These are phyloP conservation scores for Drosophila neutralis DNA, from an alignment of 2,888 invertebrate genomes.

Conservation along the genomic window DNA sequence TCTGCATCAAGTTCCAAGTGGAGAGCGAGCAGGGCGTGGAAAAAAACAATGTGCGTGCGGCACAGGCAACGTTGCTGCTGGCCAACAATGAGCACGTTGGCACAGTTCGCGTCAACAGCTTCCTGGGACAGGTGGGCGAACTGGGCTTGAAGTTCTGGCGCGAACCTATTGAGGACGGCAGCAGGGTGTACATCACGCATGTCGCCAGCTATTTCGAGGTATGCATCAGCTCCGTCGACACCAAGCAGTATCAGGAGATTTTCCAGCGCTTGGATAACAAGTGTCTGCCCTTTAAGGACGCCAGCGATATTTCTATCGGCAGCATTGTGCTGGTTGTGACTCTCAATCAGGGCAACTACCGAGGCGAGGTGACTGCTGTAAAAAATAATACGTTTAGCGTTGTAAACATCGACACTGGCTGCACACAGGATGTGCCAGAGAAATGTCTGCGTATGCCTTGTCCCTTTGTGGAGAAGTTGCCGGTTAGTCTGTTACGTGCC, in stretches of 20 bases:
- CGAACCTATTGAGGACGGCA: constrained; percentile 31
- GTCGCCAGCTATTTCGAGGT: constrained; percentile 38
- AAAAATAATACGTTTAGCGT: constrained; percentile 29
- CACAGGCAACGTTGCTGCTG: constrained; percentile 24
- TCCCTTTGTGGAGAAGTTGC: constrained; percentile 51
- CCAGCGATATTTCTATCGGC: constrained; percentile 24
- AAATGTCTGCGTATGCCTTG: constrained; percentile 47
- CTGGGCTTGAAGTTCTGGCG: constrained; percentile 53
- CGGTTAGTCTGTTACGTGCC: constrained; percentile 34
- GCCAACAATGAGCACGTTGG: constrained; percentile 21
- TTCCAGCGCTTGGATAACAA: constrained; percentile 38
- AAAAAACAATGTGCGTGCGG: neutral
- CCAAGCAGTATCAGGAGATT: constrained; percentile 32
- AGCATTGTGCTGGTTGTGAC: constrained; percentile 48
- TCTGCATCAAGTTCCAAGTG: constrained; percentile 35
- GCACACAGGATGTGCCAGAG: constrained; percentile 6
- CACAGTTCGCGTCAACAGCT: constrained; percentile 26
- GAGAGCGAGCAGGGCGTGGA: neutral
- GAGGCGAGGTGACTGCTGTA: constrained; percentile 38
- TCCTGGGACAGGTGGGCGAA: constrained; percentile 35
- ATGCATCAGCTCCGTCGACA: constrained; percentile 40
- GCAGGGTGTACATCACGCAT: constrained; percentile 50
- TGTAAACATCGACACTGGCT: constrained; percentile 55
- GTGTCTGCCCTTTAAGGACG: constrained; percentile 35
- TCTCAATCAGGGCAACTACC: constrained; percentile 30